These are phyloP conservation scores for Columbina picui DNA, from an alignment of 2,113 vertebrate genomes.

Conservation along the genomic window DNA sequence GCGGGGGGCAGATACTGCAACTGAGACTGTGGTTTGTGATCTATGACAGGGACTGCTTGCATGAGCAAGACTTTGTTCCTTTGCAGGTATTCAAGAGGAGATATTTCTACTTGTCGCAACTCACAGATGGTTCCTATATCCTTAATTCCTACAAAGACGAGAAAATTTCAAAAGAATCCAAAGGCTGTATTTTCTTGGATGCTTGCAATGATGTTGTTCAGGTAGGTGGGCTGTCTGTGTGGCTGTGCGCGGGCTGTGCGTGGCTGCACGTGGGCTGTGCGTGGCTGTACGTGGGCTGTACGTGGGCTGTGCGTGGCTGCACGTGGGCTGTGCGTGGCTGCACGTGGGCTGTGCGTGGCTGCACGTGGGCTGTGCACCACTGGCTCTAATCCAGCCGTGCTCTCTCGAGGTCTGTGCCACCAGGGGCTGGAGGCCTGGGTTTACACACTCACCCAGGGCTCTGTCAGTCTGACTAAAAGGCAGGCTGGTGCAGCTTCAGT, in stretches of 20 bases:
- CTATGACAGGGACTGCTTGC: not conserved
- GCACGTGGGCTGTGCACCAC: accelerated
- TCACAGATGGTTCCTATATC: conserved; percentile 95
- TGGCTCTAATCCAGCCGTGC: not conserved
- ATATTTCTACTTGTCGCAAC: conserved; percentile 95
- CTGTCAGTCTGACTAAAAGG: not conserved
- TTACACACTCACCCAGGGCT: not conserved
- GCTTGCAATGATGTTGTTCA: conserved; percentile 94
- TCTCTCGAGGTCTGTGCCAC: not conserved
- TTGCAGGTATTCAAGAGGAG: conserved; percentile 93
- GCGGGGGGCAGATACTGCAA: not conserved
- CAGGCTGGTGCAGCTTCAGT: not conserved
- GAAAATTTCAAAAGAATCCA: conserved; percentile 95
- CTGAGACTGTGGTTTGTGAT: not conserved
- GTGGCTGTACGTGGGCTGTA: conserved; percentile 43
- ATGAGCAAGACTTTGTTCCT: not conserved
- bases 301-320: not conserved
- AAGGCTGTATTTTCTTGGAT: conserved; percentile 96
- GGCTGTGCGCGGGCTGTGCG: not conserved
- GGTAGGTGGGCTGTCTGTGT: conserved; percentile 69
- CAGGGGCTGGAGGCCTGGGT: not conserved
- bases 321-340: too few species aligned
- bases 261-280: not conserved
- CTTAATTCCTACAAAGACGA: conserved; percentile 98
- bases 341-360: not conserved